Evolutionary conservation across 2,797 vertebrate species (phyloP), one percentile per base, ranked within the genome.

Genomic region (Carapus acus): DNA sequence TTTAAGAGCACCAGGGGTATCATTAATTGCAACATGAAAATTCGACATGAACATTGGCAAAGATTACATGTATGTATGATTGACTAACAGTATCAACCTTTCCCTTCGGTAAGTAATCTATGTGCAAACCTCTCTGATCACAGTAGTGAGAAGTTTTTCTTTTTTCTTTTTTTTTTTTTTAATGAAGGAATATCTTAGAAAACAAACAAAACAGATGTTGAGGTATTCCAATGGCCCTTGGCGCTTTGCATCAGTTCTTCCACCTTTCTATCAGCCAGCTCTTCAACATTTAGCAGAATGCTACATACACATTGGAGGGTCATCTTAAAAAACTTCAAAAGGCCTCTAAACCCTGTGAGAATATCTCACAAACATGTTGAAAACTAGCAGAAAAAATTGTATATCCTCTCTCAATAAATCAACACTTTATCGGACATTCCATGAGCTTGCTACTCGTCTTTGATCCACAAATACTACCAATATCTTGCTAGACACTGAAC

Each of bases 1-100:
- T 45, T 64, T 40, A 61, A 64, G 54, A 72, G 65, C 70, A 69
- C 70, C 51, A 63, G 62, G 56, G 47, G n/a, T 49, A 50, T 54
- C 0, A 17, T 52, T 41, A 38, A 16, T 2, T 33, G 63, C 23
- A 14, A 55, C 69, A 56, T 19, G 31, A 46, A 63, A 69, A 15
- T 13, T 15, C 15, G 21, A 21, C 27, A 54, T 7, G 33, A 13
- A 2, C 34, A 36, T 36, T 15, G 34, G 34, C 14, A 15, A 36
- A 15, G 14, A 15, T 15, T 36, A 47, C n/a, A 53, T 27, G 15
- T 17, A 9, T 38, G 34, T 36, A 36, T 69, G 43, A 42, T 4
- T 22, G 15, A 43, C 20, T 16, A n/a, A 27, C 24, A 27, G 9
- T 27, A 27, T 27, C 5, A 27, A 4, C 24, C 4, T 9, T 27